Percentiles rank a stretch among this genome's conserved stretches.
These are phyloP conservation scores for Agelaius tricolor DNA, from an alignment of 2,113 vertebrate genomes.

Conservation along the genomic window DNA sequence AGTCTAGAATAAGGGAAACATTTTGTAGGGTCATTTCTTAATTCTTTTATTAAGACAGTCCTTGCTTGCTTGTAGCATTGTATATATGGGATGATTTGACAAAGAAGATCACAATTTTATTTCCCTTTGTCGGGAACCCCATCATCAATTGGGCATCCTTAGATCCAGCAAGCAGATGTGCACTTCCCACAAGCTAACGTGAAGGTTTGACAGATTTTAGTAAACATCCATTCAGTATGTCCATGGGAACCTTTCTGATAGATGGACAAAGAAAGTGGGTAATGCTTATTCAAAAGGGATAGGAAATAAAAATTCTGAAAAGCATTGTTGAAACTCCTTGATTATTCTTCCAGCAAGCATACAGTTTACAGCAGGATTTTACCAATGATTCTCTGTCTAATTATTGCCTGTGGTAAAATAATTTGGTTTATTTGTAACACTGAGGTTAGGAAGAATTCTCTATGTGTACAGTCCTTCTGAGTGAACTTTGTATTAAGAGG, in stretches of 20 bases:
- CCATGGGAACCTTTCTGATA: neutral
- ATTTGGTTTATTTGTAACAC: slow-evolving; percentile 31
- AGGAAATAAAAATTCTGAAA: slow-evolving; percentile 31
- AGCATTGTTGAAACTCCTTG: neutral
- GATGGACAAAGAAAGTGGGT: neutral
- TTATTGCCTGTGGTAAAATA: slow-evolving; percentile 43
- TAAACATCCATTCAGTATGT: neutral
- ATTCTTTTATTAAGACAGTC: neutral
- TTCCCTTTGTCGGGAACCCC: neutral
- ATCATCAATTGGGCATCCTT: neutral
- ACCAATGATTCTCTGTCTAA: slow-evolving; percentile 30
- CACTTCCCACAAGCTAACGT: neutral
- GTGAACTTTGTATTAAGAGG: neutral
- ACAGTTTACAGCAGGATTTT: neutral
- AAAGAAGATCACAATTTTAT: slow-evolving; percentile 11
- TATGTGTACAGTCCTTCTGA: neutral
- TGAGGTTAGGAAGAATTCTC: slow-evolving; percentile 32
- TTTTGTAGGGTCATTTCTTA: neutral
- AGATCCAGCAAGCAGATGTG: neutral
- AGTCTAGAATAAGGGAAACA: neutral
- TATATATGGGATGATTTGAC: neutral
- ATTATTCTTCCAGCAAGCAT: neutral
- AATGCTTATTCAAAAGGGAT: neutral
- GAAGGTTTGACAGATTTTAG: neutral
- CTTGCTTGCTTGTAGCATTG: neutral